Evolutionary conservation across 2,888 invertebrate species (phyloP).

Genomic region (Idaea dimidiata): DNA sequence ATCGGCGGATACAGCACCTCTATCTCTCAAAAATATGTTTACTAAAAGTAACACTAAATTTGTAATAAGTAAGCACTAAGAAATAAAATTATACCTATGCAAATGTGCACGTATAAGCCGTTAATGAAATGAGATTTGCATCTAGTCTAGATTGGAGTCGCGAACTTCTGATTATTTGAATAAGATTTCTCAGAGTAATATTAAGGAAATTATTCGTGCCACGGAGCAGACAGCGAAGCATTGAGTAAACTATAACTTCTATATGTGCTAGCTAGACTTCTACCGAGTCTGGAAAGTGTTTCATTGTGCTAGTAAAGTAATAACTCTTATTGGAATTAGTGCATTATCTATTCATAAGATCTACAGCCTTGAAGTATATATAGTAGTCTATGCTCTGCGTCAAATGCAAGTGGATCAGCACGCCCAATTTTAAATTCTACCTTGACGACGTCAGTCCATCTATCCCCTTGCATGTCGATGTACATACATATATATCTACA

Average conservation of each 20-base stretch:
- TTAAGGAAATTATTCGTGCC: constrained; percentile 62
- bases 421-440: too few relatives aligned
- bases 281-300: constrained; percentile 12
- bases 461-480: too few relatives aligned
- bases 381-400: too few relatives aligned
- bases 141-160: constrained; percentile 59
- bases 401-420: too few relatives aligned
- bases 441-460: too few relatives aligned
- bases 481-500: too few relatives aligned
- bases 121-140: constrained; percentile 70
- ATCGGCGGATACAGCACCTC: too few relatives aligned
- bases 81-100: constrained; percentile 5
- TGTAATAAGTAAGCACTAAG: too few relatives aligned
- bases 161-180: constrained; percentile 70
- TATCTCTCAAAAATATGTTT: too few relatives aligned
- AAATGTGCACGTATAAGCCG: constrained; percentile 30
- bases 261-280: constrained; percentile 11
- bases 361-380: too few relatives aligned
- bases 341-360: too few relatives aligned
- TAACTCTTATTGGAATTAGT: constrained; percentile 15
- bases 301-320: constrained; percentile 17
- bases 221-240: constrained; percentile 36
- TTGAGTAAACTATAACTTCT: constrained; percentile 27
- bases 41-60: too few relatives aligned
- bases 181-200: constrained; percentile 63